These are phyloP conservation scores for Peromyscus maniculatus DNA, from an alignment of 2,113 vertebrate species.

Conservation along the genomic window DNA sequence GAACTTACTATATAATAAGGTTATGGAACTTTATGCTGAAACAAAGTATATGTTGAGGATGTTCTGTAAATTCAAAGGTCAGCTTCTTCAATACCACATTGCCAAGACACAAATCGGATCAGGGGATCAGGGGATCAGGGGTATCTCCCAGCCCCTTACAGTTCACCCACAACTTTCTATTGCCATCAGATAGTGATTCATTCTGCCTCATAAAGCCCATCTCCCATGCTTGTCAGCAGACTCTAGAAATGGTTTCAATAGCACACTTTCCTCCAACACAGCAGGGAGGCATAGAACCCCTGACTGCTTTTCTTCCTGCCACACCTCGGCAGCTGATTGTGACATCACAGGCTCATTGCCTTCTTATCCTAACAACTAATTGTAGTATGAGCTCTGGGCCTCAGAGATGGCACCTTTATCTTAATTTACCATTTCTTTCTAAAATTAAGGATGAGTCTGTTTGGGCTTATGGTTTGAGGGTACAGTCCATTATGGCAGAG, in stretches of 20 bases:
- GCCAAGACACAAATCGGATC: neutral
- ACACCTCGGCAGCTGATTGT: neutral
- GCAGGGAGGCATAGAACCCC: neutral
- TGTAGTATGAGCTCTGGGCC: neutral
- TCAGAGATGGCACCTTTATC: neutral
- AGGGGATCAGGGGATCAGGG: rapidly evolving
- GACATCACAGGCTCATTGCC: neutral
- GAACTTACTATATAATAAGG: neutral
- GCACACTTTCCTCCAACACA: rapidly evolving
- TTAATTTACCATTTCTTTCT: neutral
- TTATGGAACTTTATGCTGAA: neutral
- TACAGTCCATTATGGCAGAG: neutral
- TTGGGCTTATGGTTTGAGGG: too few relatives aligned
- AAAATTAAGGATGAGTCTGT: neutral
- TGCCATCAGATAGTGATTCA: too few relatives aligned
- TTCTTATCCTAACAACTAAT: neutral
- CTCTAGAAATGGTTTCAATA: rapidly evolving
- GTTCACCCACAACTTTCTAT: too few relatives aligned
- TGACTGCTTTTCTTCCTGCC: neutral
- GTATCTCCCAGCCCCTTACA: too few relatives aligned
- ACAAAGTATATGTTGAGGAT: neutral
- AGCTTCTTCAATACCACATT: neutral
- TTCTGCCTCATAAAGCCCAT: neutral
- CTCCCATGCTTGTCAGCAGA: neutral
- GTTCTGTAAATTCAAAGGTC: neutral